Evolutionary conservation across 2,113 vertebrate species (phyloP), one percentile per base, ranked within the genome.

Genomic region (Chauna torquata): DNA sequence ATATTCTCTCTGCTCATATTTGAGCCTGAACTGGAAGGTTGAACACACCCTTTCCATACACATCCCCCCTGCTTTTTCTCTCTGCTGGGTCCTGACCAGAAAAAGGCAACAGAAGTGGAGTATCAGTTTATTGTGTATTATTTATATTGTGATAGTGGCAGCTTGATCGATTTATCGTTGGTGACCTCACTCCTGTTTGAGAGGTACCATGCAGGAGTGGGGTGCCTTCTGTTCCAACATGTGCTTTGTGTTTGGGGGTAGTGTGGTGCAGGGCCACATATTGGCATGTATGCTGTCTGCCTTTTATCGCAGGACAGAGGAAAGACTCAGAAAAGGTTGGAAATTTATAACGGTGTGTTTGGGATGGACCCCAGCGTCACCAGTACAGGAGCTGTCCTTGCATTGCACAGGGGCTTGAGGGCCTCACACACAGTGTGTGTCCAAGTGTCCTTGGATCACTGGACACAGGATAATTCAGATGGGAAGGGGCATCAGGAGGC

Each of bases 241-340:
- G 3, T 14, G 19, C 58, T 18, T 68, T 77, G 52, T 57, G 16
- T 42, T 71, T 28, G 7, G 11, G 3, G 7, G 15, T 61, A 28
- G 12, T 38, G 1, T 13, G 19, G 13, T 32, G 16, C 32, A 44
- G 28, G 42, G 40, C 6, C 10, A 15, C 17, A 23, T 47, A 11
- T 14, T 28, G 36, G 6, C 3, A 2, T 18, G 15, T 24, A 42
- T 1, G 0, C 15, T 36, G 9, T 13, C 58, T 77, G 38, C 24
- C 61, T 32, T 32, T 24, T 4, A 40, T 32, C 40, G 24, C 3
- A 17, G 23, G 7, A 28, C 25, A 71, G 32, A 66, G 15, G 2
- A 11, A 90, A n/a, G 14, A 32, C 34, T 16, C 22, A 36, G 28
- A 72, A 78, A 66, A 66, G 16, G 8, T 0, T 52, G 20, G 27